Percentiles rank a stretch among this genome's conserved stretches.
Conservation (phyloP, 2,113 vertebrate genomes). For the Gavialis gangeticus region DNA sequence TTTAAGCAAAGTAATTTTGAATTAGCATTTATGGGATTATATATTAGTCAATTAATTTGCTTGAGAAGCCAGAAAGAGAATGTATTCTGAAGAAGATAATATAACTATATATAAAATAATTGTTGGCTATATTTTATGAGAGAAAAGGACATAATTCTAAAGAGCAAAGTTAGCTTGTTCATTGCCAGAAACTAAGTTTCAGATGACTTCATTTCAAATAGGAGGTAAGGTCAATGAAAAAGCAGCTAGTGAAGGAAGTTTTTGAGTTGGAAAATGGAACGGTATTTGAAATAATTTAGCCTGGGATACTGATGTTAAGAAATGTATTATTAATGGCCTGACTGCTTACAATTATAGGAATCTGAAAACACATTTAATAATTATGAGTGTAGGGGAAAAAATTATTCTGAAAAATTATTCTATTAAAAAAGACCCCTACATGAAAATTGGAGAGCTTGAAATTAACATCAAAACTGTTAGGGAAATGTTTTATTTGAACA, state of each 20-base stretch:
- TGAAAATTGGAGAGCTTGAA: not conserved
- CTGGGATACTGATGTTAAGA: not conserved
- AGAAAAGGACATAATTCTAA: slow-evolving; percentile 6
- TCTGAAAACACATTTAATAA: not conserved
- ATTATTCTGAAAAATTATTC: rapidly evolving
- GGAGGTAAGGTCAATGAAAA: not conserved
- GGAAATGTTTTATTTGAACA: not conserved
- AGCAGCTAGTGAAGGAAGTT: not conserved
- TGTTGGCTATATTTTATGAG: not conserved
- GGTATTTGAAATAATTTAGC: not conserved
- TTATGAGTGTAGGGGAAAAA: not conserved
- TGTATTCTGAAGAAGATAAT: not conserved
- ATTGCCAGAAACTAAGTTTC: not conserved
- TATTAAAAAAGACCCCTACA: not conserved
- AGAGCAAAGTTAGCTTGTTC: not conserved
- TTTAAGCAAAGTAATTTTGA: slow-evolving; percentile 2
- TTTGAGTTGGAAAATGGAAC: not conserved
- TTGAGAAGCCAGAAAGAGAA: slow-evolving; percentile 19
- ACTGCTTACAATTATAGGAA: not conserved
- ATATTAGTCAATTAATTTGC: slow-evolving; percentile 13
- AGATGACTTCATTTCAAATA: not conserved
- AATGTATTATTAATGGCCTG: not conserved
- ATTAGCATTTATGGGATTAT: slow-evolving; percentile 25
- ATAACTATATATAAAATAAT: slow-evolving; percentile 8
- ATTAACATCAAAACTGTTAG: not conserved